phyloP scores from a whole-genome alignment of 2,113 vertebrate genomes.

The Seriola dumerili region DNA sequence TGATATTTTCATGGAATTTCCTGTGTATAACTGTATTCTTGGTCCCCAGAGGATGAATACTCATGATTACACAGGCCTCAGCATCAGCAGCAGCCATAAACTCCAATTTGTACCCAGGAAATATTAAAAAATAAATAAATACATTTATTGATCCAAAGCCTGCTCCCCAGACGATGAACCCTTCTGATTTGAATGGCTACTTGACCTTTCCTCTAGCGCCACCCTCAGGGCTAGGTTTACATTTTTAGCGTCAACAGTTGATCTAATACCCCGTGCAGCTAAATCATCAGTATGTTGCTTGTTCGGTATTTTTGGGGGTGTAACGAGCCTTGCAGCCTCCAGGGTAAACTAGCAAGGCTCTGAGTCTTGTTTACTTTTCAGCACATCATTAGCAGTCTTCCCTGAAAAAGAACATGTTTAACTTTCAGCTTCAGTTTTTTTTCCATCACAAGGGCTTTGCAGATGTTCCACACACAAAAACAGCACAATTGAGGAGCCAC shows the following conservation, averaged over 20 bases:
- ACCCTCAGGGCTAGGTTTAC: neutral
- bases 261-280: neutral
- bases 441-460: slow-evolving; percentile 29
- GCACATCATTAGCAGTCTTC: slow-evolving; percentile 8
- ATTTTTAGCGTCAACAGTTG: neutral
- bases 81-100: neutral
- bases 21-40: neutral
- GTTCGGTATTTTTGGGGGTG: neutral
- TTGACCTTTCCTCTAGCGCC: neutral
- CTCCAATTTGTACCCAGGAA: neutral
- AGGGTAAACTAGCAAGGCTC: neutral
- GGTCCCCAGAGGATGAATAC: slow-evolving; percentile 11
- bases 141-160: neutral
- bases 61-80: neutral
- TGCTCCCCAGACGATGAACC: neutral
- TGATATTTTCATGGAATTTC: neutral
- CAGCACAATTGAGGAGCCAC: neutral
- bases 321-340: neutral
- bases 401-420: neutral
- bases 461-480: slow-evolving; percentile 2
- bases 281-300: neutral
- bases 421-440: slow-evolving; percentile 8
- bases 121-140: neutral
- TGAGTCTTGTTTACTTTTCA: neutral
- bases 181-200: neutral